A percentile compares a stretch with the other conserved stretches of the same genome.
phyloP scores from a whole-genome alignment of 1,140 invertebrate species.

The Trichogramma pretiosum region DNA sequence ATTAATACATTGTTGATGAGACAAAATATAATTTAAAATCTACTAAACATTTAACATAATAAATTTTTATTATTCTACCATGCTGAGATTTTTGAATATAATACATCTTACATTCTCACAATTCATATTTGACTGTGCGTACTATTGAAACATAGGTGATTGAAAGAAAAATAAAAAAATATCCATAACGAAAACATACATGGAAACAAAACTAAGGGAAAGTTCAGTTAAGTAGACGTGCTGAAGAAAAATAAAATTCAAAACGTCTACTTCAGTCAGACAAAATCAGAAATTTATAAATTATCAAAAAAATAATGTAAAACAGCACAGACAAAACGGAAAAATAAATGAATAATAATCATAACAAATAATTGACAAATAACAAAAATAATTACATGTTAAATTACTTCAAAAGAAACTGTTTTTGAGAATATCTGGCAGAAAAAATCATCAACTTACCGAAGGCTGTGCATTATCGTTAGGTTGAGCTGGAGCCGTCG shows the following conservation, averaged over 20 bases:
- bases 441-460: slow-evolving; percentile 34
- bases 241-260: slow-evolving; percentile 2
- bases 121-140: too few species aligned
- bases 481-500: slow-evolving; percentile 21
- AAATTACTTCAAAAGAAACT: too few species aligned
- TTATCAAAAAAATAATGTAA: slow-evolving; percentile 17
- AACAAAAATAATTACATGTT: slow-evolving; percentile 4
- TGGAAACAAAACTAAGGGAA: slow-evolving; percentile 19
- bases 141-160: too few species aligned
- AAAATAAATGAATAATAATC: slow-evolving; percentile 8
- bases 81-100: too few species aligned
- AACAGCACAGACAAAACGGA: slow-evolving; percentile 19
- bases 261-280: slow-evolving; percentile 3
- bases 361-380: slow-evolving; percentile 18
- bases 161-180: background rate
- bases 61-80: too few species aligned
- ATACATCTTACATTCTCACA: too few species aligned
- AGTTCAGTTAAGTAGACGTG: slow-evolving; percentile 9
- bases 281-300: background rate
- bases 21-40: too few species aligned
- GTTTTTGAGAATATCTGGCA: too few species aligned
- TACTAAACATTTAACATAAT: too few species aligned
- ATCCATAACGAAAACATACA: background rate
- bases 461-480: slow-evolving; percentile 35
- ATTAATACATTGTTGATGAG: too few species aligned